Evolutionary conservation across 2,113 vertebrate genomes (phyloP).

Genomic region (Oreocharis arfaki): DNA sequence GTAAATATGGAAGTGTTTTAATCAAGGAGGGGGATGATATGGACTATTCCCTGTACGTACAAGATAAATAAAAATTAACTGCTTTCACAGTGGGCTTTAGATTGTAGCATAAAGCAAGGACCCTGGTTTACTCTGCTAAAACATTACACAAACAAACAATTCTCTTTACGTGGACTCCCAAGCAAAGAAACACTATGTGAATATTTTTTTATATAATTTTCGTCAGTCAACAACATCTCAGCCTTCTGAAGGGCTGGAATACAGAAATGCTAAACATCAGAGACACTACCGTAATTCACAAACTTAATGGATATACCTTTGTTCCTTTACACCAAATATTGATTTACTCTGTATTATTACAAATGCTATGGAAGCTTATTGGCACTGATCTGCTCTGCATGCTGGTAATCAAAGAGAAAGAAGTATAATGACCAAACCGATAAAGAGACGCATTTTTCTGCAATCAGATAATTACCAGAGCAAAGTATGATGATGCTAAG

Average conservation of each 20-base stretch:
- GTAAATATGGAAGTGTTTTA: background rate
- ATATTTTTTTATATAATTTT: background rate
- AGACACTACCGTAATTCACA: background rate
- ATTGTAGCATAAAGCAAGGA: background rate
- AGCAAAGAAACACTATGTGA: background rate
- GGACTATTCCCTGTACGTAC: background rate
- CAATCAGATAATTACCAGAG: background rate
- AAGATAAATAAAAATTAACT: background rate
- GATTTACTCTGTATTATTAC: background rate
- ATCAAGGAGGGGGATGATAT: background rate
- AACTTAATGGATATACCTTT: background rate
- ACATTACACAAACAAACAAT: background rate
- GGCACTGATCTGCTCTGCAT: background rate
- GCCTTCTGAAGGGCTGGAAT: background rate
- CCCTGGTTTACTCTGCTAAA: background rate
- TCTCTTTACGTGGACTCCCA: background rate
- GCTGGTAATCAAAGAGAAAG: background rate
- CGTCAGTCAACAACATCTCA: background rate
- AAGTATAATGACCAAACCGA: background rate
- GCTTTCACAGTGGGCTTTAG: background rate
- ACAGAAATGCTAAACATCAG: background rate
- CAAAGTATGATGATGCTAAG: background rate
- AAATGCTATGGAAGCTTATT: background rate
- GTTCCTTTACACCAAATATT: background rate
- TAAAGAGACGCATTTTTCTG: background rate